Base-by-base conservation (phyloP, 1,140 invertebrate species). In the Aphelinus certus region DNA sequence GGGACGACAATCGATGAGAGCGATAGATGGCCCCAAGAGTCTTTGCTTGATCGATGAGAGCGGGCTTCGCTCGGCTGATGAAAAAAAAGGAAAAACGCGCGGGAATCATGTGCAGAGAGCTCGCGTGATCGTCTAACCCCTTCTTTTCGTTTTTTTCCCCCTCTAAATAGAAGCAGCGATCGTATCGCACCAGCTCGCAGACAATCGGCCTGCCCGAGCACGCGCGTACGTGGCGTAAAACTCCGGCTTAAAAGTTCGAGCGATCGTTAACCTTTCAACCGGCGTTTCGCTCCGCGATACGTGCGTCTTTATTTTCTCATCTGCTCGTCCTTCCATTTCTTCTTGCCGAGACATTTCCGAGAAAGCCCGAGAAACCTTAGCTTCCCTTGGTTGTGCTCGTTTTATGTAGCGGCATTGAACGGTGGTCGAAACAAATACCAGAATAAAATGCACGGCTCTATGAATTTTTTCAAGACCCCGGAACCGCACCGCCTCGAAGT, bases 11-110 rank as follows among this genome's bases (percentile, higher is more conserved):
- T 61, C 68, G 26, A 70, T 51, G 68, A 5, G 43, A 42, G 46
- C 45, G 9, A 64, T 49, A 26, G 3, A 64, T 47, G 46, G 10
- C 46, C 46, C n/a, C 6, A 4, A 43, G 9, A 45, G 3, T 43
- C 3, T 57, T 57, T 45, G 60, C 60, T 61, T 61, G 60, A 61
- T 61, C 60, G 60, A 61, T 61, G 60, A 61, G 56, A n/a, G 4
- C 60, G 9, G 26, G 63, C 53, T 7, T 56, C 51, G 0, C 3
- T 42, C 56, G 47, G 10, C 60, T 69, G 67, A 69, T 69, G 55
- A 69, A 69, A 69, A 10, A 57, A 68, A 57, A 10, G 43, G 56
- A 67, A 67, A 67, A 43, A 67, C 56, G 6, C 48, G 63, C 43
- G 1, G 47, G 46, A 58, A 58, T 26, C 51, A 9, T 53, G 4